phyloP scores from a whole-genome alignment of 2,797 vertebrate species.

The Silurus aristotelis region DNA sequence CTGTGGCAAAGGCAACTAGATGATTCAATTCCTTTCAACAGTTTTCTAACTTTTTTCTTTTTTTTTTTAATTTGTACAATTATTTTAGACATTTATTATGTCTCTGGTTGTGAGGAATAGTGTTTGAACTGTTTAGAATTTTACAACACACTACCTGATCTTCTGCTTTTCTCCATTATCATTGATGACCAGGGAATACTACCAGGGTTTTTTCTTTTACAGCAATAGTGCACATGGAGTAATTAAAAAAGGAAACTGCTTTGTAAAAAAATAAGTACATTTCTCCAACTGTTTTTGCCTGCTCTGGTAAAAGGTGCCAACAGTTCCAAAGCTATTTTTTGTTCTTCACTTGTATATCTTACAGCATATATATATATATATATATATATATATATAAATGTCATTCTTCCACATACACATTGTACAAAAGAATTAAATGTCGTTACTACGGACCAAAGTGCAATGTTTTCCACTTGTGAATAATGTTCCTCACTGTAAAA shows the following conservation, averaged over 20 bases:
- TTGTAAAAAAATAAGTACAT: background rate
- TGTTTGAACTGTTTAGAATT: background rate
- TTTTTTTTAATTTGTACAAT: too few relatives aligned
- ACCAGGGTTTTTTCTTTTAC: background rate
- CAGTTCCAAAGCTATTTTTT: background rate
- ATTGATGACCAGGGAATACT: background rate
- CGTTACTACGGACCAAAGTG: too few relatives aligned
- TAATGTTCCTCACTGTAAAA: too few relatives aligned
- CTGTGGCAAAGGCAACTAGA: background rate
- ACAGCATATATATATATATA: background rate
- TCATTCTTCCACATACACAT: too few relatives aligned
- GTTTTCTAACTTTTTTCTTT: too few relatives aligned
- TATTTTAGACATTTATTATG: background rate
- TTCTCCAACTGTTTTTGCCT: background rate
- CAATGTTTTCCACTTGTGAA: too few relatives aligned
- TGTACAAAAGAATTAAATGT: too few relatives aligned
- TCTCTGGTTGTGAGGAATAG: background rate
- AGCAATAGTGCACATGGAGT: background rate
- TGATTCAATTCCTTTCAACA: background rate
- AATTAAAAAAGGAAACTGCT: too few relatives aligned
- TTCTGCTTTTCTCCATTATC: too few relatives aligned
- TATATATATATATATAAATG: too few relatives aligned
- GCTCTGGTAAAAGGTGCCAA: background rate
- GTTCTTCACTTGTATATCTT: background rate
- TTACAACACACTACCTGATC: background rate